phyloP scores from a whole-genome alignment of 2,797 vertebrate species.

The Sparidentex hasta region DNA sequence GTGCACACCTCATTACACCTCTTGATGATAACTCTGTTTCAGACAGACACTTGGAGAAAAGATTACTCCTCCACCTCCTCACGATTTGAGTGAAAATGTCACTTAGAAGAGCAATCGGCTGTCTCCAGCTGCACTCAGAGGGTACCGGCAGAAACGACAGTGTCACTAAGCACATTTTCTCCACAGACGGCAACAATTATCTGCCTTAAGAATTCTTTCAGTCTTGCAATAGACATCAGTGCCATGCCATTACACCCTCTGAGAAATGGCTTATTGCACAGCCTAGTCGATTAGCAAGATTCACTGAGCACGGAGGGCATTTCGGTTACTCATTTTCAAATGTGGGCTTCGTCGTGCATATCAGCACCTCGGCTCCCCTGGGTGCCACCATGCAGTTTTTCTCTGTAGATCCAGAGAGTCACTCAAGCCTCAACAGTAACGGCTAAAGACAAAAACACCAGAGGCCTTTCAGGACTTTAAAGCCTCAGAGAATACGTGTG shows the following conservation, averaged over 20 bases:
- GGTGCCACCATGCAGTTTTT: constrained; percentile 5
- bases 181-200: constrained; percentile 67
- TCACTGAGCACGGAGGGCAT: constrained; percentile 57
- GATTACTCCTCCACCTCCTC: constrained; percentile 41
- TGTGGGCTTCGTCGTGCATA: neutral
- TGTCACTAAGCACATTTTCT: constrained; percentile 63
- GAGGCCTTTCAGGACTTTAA: neutral
- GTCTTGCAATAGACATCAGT: constrained; percentile 57
- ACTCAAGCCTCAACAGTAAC: neutral
- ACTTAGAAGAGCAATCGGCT: constrained; percentile 47
- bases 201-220: constrained; percentile 62
- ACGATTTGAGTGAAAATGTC: constrained; percentile 59
- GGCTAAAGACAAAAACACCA: neutral
- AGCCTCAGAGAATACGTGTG: neutral
- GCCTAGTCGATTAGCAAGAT: constrained; percentile 64
- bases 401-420: constrained; percentile 23
- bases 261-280: constrained; percentile 57
- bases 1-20: constrained; percentile 65
- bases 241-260: constrained; percentile 66
- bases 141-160: constrained; percentile 29
- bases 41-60: constrained; percentile 55
- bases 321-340: constrained; percentile 53
- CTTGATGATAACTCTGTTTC: constrained; percentile 65
- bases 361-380: constrained; percentile 36
- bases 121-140: constrained; percentile 38